Evolutionary conservation across 2,113 vertebrate genomes (phyloP).

Genomic region (Nematolebias whitei): DNA sequence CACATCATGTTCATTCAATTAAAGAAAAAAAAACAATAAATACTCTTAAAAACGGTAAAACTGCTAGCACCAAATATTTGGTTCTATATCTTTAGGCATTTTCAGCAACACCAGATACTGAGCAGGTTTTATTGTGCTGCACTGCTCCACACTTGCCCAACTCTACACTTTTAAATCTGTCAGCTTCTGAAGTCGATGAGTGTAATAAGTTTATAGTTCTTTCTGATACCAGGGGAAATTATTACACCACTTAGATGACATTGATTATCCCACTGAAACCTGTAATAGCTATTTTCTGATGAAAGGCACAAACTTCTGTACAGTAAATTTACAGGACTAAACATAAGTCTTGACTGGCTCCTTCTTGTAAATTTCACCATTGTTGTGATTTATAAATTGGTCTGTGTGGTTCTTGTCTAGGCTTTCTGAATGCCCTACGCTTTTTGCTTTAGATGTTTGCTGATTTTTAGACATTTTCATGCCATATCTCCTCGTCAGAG

Average conservation of each 20-base stretch:
- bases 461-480: too few species aligned
- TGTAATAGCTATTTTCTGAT: constrained; percentile 16
- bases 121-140: constrained; percentile 22
- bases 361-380: too few species aligned
- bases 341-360: not conserved
- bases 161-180: not conserved
- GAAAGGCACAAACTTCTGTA: not conserved
- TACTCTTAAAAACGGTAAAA: constrained; percentile 49
- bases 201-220: not conserved
- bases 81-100: constrained; percentile 20
- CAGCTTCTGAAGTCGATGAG: not conserved
- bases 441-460: too few species aligned
- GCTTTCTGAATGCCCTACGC: too few species aligned
- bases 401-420: too few species aligned
- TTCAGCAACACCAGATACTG: constrained; percentile 55
- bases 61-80: constrained; percentile 22
- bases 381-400: too few species aligned
- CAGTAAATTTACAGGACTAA: not conserved
- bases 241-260: constrained; percentile 25
- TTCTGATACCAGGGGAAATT: constrained; percentile 1
- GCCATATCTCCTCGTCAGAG: too few species aligned
- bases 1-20: constrained; percentile 42
- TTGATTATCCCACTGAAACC: constrained; percentile 6
- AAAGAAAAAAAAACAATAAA: constrained; percentile 9
- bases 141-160: not conserved